Percentiles rank a stretch among this genome's conserved stretches.
These are phyloP conservation scores for Myopa tessellatipennis DNA, from an alignment of 2,888 invertebrate species.

Conservation along the genomic window DNA sequence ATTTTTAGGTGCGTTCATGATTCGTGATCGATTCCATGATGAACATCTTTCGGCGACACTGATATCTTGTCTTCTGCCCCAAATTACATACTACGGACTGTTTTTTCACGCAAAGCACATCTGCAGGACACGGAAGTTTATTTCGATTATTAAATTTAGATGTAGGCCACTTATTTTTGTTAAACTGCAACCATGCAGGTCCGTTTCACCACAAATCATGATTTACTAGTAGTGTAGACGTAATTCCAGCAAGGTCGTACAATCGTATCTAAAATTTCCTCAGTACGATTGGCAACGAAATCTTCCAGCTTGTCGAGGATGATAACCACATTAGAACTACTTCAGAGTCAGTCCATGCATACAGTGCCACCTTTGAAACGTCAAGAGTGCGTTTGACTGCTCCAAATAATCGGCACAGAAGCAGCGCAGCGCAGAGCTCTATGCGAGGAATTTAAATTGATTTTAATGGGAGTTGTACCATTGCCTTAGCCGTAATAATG, in stretches of 20 bases:
- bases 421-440: constrained; percentile 3
- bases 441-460: constrained; percentile 2
- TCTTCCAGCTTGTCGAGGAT: constrained; percentile 49
- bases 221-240: constrained; percentile 14
- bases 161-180: not conserved
- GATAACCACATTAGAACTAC: constrained; percentile 50
- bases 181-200: no score
- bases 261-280: constrained; percentile 41
- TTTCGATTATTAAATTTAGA: not conserved
- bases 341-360: constrained; percentile 45
- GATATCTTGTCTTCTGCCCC: not conserved
- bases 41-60: constrained; percentile 2
- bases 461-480: no score
- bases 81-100: not conserved
- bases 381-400: not conserved
- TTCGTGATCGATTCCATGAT: no score
- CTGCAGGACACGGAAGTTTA: not conserved
- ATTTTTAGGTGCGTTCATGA: no score
- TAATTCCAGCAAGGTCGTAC: constrained; percentile 44
- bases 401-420: not conserved
- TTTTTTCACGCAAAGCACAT: not conserved
- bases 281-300: constrained; percentile 50
- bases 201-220: constrained; percentile 10
- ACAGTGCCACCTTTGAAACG: constrained; percentile 13
- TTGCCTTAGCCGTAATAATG: constrained; percentile 11